Evolutionary conservation across 2,888 invertebrate species (phyloP), one percentile per base, ranked within the genome.

Genomic region (Caprella mutica): DNA sequence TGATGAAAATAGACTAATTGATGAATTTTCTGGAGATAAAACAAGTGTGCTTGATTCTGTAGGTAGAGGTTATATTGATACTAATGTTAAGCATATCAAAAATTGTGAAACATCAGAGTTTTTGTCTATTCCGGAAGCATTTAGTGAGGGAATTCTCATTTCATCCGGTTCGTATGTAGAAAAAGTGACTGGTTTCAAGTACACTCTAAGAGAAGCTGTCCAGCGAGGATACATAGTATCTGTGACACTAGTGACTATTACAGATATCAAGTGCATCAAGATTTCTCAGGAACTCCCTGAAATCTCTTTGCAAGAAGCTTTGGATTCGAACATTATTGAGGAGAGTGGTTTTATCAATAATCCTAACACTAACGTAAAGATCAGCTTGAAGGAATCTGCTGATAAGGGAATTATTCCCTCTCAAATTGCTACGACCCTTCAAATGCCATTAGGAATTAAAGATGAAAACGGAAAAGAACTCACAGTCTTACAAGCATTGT

Each of bases 261-360:
- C 93, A 71, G 86, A 91, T 72, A 88, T 94, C 61, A 90, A 91
- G 68, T 92, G 86, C 55, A 87, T 92, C 70, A 85, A 84, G 70
- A 86, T 89, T 72, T 83, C 85, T 0, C 80, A 83, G 68, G 84
- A 84, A 51, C 83, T 81, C 35, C 86, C 87, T 70, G 86, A 84
- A 70, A 79, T 91, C 68, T 87, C 87, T 66, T 84, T 91, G 69
- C 90, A 89, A 72, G 78, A 81, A 60, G 89, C 90, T 38, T 75
- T 85, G 62, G 79, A 82, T 58, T 84, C 84, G 69, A 86, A 85
- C 66, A 77, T 85, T 46, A 83, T 84, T 70, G 80, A 82, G 69
- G 84, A 81, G 68, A 80, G 81, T 56, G 81, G 81, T 54, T 82
- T 83, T 66, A 80, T 87, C 67, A 77, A 85, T 51, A 85, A 84